Evolutionary conservation across 1,140 invertebrate species (phyloP).

Genomic region (Drosophila leontia): DNA sequence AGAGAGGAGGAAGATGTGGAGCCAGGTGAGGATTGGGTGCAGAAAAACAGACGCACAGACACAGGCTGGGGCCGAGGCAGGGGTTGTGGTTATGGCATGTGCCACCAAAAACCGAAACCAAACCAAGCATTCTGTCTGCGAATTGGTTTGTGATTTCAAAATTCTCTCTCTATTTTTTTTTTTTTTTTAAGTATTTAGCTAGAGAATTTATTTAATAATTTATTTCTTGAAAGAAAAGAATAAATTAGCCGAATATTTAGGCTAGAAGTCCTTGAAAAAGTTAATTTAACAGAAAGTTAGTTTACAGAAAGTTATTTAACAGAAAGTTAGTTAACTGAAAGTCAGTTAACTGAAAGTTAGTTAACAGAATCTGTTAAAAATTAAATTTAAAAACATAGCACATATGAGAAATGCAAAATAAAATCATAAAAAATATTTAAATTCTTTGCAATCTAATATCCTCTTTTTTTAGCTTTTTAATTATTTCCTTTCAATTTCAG

Average conservation of each 20-base stretch:
- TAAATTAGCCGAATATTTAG: neutral
- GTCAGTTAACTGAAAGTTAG: too few species aligned
- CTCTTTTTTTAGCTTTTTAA: neutral
- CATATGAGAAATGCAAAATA: too few species aligned
- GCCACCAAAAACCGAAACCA: conserved; percentile 63
- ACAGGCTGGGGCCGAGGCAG: neutral
- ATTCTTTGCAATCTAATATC: too few species aligned
- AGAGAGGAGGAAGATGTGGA: conserved; percentile 13
- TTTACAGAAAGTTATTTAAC: too few species aligned
- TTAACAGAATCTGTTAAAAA: too few species aligned
- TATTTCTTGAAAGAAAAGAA: neutral
- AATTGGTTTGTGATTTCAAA: conserved; percentile 18
- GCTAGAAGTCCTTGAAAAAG: too few species aligned
- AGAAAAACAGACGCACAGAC: conserved; percentile 24
- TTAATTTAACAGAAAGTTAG: too few species aligned
- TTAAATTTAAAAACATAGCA: too few species aligned
- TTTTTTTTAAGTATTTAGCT: neutral
- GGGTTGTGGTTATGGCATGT: conserved; percentile 67
- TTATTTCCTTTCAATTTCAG: neutral
- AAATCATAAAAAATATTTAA: too few species aligned
- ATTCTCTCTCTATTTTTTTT: neutral
- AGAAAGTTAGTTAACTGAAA: too few species aligned
- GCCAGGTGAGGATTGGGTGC: conserved; percentile 52
- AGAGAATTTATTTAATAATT: neutral
- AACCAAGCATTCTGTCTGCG: conserved; percentile 36